Base-by-base conservation (phyloP, 2,888 invertebrate genomes). In the Halocaridina rubra region DNA sequence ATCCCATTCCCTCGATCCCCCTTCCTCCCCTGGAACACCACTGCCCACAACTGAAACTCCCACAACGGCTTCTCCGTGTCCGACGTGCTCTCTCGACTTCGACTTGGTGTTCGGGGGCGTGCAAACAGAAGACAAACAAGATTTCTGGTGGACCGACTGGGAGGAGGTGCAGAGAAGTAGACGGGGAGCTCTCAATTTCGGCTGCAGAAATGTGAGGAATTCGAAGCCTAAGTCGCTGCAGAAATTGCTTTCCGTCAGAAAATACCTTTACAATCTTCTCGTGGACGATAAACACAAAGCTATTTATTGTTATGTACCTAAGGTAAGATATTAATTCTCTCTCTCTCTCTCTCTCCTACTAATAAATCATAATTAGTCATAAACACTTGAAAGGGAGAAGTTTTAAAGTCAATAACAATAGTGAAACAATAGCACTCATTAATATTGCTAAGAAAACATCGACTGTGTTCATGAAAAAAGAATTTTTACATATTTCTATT, bases 251-350 rank as follows among this genome's bases (percentile, higher is more conserved):
- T 39, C 16, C 30, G 33, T 33, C 27, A 57, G 78, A 16, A 71
- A 64, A n/a, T 84, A 84, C 64, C 78, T 84, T 24, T 84, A 84
- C 78, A 84, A 87, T 46, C 33, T 87, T 32, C 39, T 87, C 3
- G 79, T 87, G 24, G 85, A 87, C 46, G 87, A 87, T 32, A 74
- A 71, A 10, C 85, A 87, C 77, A 78, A 64, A 30, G 69, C 80
- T 10, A 71, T 87, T 59, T 87, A 87, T 32, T 87, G 87, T 75
- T 87, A 87, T 61, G 85, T 87, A 10, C 87, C 87, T 1, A 87
- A 87, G 82, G 87, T 87, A 33, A 16, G 33, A n/a, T 0, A 24
- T 10, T 19, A 16, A 57, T 10, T 53, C 22, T 3, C 27, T 27
- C n/a, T 30, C 8, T 77, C 22, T 30, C 1, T 77, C 22, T 77